Conservation (phyloP, 1,140 invertebrate species). For the Meteorus sp. region DNA sequence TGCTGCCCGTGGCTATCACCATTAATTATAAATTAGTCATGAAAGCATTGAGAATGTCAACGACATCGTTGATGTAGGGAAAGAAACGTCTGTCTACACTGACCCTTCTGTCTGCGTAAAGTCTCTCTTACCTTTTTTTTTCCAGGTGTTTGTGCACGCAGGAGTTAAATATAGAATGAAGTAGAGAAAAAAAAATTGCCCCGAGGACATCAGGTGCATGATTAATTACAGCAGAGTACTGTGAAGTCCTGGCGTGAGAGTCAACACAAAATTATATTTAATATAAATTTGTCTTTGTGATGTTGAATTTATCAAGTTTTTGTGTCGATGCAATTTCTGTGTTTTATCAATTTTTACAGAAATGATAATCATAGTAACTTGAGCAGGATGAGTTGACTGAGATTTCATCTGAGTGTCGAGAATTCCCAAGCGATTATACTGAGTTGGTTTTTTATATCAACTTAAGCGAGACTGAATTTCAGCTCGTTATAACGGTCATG, state of each 20-base stretch:
- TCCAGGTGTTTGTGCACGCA: neutral
- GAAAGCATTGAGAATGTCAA: too few relatives aligned
- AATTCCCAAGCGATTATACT: neutral
- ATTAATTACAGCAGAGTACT: slow-evolving; percentile 19
- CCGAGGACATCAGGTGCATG: slow-evolving; percentile 23
- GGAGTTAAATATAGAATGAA: neutral
- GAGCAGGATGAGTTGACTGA: neutral
- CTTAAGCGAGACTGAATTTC: neutral
- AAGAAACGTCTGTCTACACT: too few relatives aligned
- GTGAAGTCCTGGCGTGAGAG: neutral
- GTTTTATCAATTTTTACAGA: too few relatives aligned
- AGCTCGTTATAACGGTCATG: neutral
- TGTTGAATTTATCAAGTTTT: too few relatives aligned
- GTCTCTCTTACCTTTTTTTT: neutral
- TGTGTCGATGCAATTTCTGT: too few relatives aligned
- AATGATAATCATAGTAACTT: too few relatives aligned
- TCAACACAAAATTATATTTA: neutral
- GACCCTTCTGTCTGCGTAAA: too few relatives aligned
- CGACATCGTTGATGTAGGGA: too few relatives aligned
- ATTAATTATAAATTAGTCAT: slow-evolving; percentile 24
- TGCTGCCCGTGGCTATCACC: slow-evolving; percentile 13
- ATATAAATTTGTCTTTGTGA: neutral
- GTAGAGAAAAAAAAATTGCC: slow-evolving; percentile 12
- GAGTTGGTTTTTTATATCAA: too few relatives aligned
- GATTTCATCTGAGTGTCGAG: neutral